Evolutionary conservation across 2,113 vertebrate species (phyloP).

Genomic region (Xenopus borealis): DNA sequence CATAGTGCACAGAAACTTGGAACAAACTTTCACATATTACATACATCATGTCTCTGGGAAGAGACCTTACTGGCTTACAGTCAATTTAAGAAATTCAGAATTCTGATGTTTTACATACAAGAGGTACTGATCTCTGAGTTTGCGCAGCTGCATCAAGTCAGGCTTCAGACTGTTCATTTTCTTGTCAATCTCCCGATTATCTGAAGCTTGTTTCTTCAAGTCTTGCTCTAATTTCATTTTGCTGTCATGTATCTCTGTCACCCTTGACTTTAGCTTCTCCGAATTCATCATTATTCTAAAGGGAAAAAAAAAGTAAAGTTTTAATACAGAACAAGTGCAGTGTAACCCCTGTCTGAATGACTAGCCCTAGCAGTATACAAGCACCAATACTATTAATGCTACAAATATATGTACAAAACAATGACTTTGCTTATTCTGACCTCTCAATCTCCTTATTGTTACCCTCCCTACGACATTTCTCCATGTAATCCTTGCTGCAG

Average conservation of each 20-base stretch:
- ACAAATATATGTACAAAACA: no score
- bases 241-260: conserved; percentile 75
- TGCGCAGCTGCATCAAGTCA: conserved; percentile 77
- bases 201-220: conserved; percentile 69
- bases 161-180: conserved; percentile 83
- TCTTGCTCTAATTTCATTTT: conserved; percentile 78
- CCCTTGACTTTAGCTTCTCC: conserved; percentile 73
- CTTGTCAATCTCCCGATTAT: conserved; percentile 80
- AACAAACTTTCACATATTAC: no score
- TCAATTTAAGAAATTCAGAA: no score
- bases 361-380: no score
- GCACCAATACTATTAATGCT: no score
- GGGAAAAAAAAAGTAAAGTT: background rate
- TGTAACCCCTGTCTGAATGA: no score
- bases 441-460: conserved; percentile 78
- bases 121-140: conserved; percentile 76
- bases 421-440: conserved; percentile 50
- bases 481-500: conserved; percentile 75
- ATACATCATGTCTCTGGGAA: no score
- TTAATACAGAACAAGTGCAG: no score
- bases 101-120: conserved; percentile 60
- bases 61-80: no score
- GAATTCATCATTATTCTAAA: conserved; percentile 74
- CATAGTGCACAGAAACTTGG: no score
- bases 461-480: conserved; percentile 74